Conservation (phyloP, 2,888 invertebrate genomes). For the Saturnia japonica region DNA sequence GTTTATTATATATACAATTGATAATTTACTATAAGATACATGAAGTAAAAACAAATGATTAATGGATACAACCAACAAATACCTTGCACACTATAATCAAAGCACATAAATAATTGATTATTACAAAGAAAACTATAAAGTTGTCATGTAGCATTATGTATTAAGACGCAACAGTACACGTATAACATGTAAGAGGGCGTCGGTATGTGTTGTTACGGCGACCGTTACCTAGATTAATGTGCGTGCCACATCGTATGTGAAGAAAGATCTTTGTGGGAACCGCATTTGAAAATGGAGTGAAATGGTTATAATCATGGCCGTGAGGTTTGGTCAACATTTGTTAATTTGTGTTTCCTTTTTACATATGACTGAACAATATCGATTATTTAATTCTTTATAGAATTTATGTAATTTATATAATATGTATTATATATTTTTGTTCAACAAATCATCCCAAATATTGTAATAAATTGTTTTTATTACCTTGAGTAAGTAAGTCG, state of each 20-base stretch:
- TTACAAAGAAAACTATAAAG: slow-evolving; percentile 47
- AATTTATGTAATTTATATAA: not conserved
- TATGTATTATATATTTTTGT: not conserved
- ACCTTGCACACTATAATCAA: slow-evolving; percentile 17
- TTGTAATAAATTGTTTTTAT: not conserved
- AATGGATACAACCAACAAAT: slow-evolving; percentile 6
- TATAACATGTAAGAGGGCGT: slow-evolving; percentile 54
- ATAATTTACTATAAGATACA: not conserved
- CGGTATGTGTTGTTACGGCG: slow-evolving; percentile 51
- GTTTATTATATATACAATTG: not conserved
- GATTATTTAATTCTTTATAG: not conserved
- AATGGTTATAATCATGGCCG: slow-evolving; percentile 40
- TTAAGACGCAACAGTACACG: slow-evolving; percentile 53
- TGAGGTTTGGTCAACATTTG: slow-evolving; percentile 26
- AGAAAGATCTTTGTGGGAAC: slow-evolving; percentile 79
- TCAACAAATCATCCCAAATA: not conserved
- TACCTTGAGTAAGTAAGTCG: not conserved
- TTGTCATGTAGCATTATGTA: slow-evolving; percentile 48
- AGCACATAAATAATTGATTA: slow-evolving; percentile 19
- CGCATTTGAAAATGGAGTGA: slow-evolving; percentile 64
- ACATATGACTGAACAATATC: not conserved
- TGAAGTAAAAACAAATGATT: slow-evolving; percentile 7
- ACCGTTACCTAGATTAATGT: slow-evolving; percentile 76
- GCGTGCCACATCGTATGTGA: slow-evolving; percentile 71
- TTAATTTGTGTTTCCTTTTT: not conserved